Conservation (phyloP, 2,113 vertebrate genomes). For the Polypterus senegalus region DNA sequence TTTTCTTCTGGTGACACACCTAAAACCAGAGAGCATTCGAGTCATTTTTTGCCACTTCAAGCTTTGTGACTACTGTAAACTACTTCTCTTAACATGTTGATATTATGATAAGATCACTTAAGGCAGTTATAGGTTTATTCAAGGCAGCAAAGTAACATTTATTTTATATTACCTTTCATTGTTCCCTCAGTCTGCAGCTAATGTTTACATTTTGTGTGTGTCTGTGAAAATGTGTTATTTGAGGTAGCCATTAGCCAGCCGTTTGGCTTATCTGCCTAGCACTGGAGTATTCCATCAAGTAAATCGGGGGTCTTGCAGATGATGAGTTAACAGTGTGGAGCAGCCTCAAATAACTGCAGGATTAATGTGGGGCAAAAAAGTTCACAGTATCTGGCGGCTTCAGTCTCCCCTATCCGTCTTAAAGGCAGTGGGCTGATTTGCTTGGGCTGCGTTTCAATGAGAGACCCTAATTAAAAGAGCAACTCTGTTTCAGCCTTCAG, state of each 20-base stretch:
- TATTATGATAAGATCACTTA: slow-evolving; percentile 24
- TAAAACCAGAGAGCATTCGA: no score
- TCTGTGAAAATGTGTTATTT: not conserved
- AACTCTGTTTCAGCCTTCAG: no score
- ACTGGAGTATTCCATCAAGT: not conserved
- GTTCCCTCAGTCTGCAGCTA: not conserved
- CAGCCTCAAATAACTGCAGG: not conserved
- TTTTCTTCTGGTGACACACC: no score
- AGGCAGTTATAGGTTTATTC: slow-evolving; percentile 8
- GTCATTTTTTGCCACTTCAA: slow-evolving; percentile 1
- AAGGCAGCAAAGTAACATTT: not conserved
- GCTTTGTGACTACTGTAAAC: not conserved
- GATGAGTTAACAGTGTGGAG: not conserved
- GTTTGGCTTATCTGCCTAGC: not conserved
- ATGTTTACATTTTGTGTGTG: slow-evolving; percentile 1
- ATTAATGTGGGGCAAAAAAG: not conserved
- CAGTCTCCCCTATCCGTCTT: no score
- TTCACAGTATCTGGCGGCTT: no score
- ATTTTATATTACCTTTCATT: slow-evolving; percentile 1
- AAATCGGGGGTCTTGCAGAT: not conserved
- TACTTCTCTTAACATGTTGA: slow-evolving; percentile 14
- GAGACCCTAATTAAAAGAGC: no score
- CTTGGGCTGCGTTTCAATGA: no score
- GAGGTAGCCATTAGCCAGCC: not conserved
- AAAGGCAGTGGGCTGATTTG: no score